Percentiles rank a stretch among this genome's conserved stretches.
Conservation (phyloP, 2,888 invertebrate species). For the Cordilura impudica region DNA sequence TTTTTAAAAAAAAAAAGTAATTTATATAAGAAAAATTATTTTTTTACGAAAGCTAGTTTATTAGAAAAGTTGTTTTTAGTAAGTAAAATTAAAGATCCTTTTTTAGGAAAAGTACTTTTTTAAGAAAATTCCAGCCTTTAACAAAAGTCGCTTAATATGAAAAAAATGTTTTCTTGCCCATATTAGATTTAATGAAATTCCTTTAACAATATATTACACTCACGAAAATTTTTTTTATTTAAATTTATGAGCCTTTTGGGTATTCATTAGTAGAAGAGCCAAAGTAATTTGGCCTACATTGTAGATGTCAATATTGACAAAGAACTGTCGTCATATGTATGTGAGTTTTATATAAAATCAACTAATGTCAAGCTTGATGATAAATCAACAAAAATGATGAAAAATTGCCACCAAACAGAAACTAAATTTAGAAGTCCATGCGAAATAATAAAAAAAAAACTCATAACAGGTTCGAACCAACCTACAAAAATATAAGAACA, state of each 20-base stretch:
- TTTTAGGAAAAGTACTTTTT: no score
- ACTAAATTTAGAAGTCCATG: not conserved
- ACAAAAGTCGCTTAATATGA: no score
- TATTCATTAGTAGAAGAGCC: conserved; percentile 51
- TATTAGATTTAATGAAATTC: not conserved
- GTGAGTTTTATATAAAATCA: not conserved
- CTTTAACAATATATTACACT: conserved; percentile 23
- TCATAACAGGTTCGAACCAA: not conserved
- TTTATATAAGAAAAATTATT: no score
- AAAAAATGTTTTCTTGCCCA: no score
- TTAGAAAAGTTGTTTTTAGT: no score
- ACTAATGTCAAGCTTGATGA: conserved; percentile 32
- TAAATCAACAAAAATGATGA: conserved; percentile 53
- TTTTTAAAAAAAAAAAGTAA: no score
- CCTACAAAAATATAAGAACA: conserved; percentile 3
- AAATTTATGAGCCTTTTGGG: conserved; percentile 56
- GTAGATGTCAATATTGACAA: conserved; percentile 61
- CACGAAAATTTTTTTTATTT: conserved; percentile 35
- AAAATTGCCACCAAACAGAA: conserved; percentile 48
- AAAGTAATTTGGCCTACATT: conserved; percentile 34
- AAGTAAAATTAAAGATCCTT: no score
- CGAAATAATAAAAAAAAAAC: not conserved
- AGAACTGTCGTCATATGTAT: conserved; percentile 58
- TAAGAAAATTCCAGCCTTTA: no score
- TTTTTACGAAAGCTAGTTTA: no score